Evolutionary conservation across 2,113 vertebrate genomes (phyloP), one percentile per base, ranked within the genome.

Genomic region (Sterrhoptilus dennistouni): DNA sequence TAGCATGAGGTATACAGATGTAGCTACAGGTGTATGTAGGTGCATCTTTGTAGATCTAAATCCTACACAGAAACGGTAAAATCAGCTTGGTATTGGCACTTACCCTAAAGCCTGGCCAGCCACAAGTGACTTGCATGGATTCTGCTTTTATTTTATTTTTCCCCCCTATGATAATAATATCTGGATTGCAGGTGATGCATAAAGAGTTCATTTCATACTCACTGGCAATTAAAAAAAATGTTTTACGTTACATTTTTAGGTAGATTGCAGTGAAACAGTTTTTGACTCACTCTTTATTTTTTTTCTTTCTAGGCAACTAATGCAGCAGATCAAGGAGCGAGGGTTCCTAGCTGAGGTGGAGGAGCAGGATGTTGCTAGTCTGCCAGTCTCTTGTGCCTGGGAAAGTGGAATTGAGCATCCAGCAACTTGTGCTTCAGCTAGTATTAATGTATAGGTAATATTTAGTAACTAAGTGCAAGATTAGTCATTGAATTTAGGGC

Each of bases 381-480:
- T 99, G 97, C 98, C 98, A 13, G 96, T 98, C 38, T 98, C 98
- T 78, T 99, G 99, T 89, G 99, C 99, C 53, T 96, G 97, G 96
- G 99, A 99, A 97, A 99, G 99, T 5, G 98, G 98, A 82, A 95
- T 99, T 96, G 98, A 99, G 36, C 97, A 98, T 82, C 88, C 98
- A 6, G 98, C 99, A 52, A 53, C 97, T 85, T 98, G 99, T 38
- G 97, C 98, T 87, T 98, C 98, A 21, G 94, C 99, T 70, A 98
- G 96, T 42, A 98, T 99, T 98, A 98, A 98, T 69, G 96, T 94
- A 97, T 98, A 98, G 97, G 95, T 82, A 77, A 66, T 61, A n/a
- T 50, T 72, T 95, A 95, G 97, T 94, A 95, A 90, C 80, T 93
- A 89, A 66, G 86, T 95, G 87, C 96, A 89, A 95, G 91, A 64